phyloP scores from a whole-genome alignment of 1,140 invertebrate species.

The Luehdorfia chinensis region DNA sequence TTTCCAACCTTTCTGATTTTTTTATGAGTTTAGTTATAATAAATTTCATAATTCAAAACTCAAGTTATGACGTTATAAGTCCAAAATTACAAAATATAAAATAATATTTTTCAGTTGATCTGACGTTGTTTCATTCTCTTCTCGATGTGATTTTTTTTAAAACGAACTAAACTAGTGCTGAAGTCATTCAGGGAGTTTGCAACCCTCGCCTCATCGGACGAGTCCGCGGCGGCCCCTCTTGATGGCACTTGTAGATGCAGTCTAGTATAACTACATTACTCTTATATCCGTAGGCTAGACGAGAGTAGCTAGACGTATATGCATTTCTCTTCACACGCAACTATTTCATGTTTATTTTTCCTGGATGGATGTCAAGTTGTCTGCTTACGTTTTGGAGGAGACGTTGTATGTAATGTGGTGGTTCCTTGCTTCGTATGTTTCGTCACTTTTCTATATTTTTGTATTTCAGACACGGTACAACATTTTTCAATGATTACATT shows the following conservation, averaged over 20 bases:
- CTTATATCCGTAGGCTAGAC: slow-evolving; percentile 9
- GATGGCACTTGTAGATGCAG: slow-evolving; percentile 9
- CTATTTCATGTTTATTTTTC: slow-evolving; percentile 5
- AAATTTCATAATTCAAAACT: too few species aligned
- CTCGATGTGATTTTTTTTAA: too few species aligned
- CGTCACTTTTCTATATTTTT: neutral
- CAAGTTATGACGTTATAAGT: too few species aligned
- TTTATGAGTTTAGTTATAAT: too few species aligned
- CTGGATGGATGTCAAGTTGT: slow-evolving; percentile 3
- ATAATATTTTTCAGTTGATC: too few species aligned
- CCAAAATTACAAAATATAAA: too few species aligned
- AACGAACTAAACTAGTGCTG: too few species aligned
- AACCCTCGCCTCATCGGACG: slow-evolving; percentile 4
- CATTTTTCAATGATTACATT: too few species aligned
- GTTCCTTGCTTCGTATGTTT: neutral
- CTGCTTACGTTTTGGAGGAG: neutral
- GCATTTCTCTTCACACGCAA: neutral
- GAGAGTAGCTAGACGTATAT: slow-evolving; percentile 14
- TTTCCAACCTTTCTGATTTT: too few species aligned
- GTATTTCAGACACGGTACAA: too few species aligned
- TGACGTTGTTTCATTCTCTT: too few species aligned
- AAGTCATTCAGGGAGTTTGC: slow-evolving; percentile 3
- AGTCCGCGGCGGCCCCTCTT: slow-evolving; percentile 10
- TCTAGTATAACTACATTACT: slow-evolving; percentile 15
- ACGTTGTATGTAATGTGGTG: neutral